Percentiles rank a stretch among this genome's conserved stretches.
These are phyloP conservation scores for Lanistes nyassanus DNA, from an alignment of 1,140 invertebrate species.

Conservation along the genomic window DNA sequence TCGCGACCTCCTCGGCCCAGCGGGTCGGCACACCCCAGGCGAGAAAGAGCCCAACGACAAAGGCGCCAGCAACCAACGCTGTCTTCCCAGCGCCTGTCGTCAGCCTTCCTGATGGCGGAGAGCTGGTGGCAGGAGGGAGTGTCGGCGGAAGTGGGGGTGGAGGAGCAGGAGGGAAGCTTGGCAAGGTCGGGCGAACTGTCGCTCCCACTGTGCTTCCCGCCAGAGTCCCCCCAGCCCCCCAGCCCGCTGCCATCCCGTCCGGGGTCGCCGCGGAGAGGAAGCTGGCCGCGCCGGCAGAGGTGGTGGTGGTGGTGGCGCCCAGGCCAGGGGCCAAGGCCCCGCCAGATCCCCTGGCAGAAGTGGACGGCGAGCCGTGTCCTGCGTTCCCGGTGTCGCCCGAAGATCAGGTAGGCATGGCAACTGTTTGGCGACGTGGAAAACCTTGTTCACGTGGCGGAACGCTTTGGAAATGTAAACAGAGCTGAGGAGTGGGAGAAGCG, in stretches of 20 bases:
- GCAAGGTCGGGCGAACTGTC: not conserved
- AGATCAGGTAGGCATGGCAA: not conserved
- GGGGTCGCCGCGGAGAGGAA: not conserved
- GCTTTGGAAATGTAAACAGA: too few relatives aligned
- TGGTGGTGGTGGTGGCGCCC: not conserved
- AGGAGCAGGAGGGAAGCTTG: not conserved
- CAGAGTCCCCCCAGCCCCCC: not conserved
- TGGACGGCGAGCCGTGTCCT: conserved; percentile 14
- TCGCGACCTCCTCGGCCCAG: conserved; percentile 27
- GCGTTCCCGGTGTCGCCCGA: conserved; percentile 22
- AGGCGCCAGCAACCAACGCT: not conserved
- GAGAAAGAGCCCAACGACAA: conserved; percentile 7
- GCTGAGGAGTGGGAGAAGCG: too few relatives aligned
- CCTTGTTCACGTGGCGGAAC: too few relatives aligned
- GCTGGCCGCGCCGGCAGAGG: too few relatives aligned
- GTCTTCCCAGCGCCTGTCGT: not conserved
- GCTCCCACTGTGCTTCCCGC: conserved; percentile 8
- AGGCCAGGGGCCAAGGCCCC: too few relatives aligned
- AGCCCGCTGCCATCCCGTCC: not conserved
- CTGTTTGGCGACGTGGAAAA: not conserved
- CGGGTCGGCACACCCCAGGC: conserved; percentile 26
- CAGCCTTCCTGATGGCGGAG: conserved; percentile 9
- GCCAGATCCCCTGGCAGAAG: not conserved
- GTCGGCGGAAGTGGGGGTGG: not conserved
- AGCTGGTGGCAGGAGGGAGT: not conserved